Evolutionary conservation across 1,140 invertebrate species (phyloP).

Genomic region (Platyura marginata): DNA sequence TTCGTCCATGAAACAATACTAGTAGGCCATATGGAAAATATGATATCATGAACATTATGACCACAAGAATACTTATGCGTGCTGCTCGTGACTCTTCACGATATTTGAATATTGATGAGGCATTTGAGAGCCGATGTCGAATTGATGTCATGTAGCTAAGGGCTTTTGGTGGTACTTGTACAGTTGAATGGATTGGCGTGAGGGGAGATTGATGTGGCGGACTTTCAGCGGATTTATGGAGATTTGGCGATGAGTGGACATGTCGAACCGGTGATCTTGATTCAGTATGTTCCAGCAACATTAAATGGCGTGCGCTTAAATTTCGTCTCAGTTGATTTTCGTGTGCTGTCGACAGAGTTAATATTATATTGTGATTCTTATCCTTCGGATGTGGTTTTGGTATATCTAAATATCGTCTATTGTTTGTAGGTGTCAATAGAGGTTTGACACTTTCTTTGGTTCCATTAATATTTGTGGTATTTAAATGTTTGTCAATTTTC

Average conservation of each 20-base stretch:
- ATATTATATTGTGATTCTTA: constrained; percentile 16
- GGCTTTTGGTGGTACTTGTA: constrained; percentile 20
- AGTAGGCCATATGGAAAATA: constrained; percentile 46
- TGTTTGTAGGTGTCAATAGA: not conserved
- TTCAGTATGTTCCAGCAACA: constrained; percentile 9
- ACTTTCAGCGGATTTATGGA: constrained; percentile 14
- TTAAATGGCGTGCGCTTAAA: constrained; percentile 18
- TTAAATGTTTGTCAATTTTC: constrained; percentile 1
- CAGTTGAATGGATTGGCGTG: constrained; percentile 12
- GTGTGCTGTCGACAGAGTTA: constrained; percentile 16
- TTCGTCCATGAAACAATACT: constrained; percentile 24
- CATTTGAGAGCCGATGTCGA: constrained; percentile 59
- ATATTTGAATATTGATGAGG: constrained; percentile 62
- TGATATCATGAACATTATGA: constrained; percentile 49
- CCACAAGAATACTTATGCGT: constrained; percentile 49
- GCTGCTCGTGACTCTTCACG: constrained; percentile 65
- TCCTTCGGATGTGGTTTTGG: constrained; percentile 4
- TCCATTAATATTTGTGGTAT: not conserved
- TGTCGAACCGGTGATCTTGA: constrained; percentile 11
- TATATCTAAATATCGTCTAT: not conserved
- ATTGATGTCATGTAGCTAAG: constrained; percentile 44
- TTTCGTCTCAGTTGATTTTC: constrained; percentile 21
- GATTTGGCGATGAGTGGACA: constrained; percentile 22
- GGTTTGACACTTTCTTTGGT: not conserved
- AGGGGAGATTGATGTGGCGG: not conserved